A percentile compares a stretch with the other conserved stretches of the same genome.
Evolutionary conservation across 1,140 invertebrate species (phyloP).

Genomic region (Popillia japonica): DNA sequence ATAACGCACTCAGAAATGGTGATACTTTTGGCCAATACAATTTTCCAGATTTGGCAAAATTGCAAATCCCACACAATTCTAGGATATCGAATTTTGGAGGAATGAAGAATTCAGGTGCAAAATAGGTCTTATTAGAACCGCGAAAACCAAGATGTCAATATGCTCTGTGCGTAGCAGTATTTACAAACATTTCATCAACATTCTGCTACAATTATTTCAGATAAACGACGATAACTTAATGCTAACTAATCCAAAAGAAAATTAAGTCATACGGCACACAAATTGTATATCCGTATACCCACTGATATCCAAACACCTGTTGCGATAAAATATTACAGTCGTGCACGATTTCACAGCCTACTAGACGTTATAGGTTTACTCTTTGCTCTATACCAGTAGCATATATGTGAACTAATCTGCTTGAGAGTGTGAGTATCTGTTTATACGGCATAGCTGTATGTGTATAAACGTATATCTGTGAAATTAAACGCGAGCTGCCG

Average conservation of each 20-base stretch:
- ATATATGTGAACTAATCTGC: neutral
- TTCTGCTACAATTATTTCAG: neutral
- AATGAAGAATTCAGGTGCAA: too few relatives aligned
- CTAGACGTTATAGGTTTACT: neutral
- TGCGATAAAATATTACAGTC: slow-evolving; percentile 4
- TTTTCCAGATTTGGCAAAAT: too few relatives aligned
- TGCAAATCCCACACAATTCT: too few relatives aligned
- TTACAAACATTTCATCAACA: too few relatives aligned
- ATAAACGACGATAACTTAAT: neutral
- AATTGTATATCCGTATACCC: slow-evolving; percentile 11
- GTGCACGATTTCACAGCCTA: neutral
- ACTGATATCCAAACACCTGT: slow-evolving; percentile 16
- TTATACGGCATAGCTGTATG: neutral
- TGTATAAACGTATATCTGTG: slow-evolving; percentile 24
- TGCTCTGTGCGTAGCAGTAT: too few relatives aligned
- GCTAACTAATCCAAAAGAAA: neutral
- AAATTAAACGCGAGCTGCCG: slow-evolving; percentile 10
- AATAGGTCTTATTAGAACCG: too few relatives aligned
- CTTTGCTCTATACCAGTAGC: neutral
- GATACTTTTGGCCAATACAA: too few relatives aligned
- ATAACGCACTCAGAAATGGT: too few relatives aligned
- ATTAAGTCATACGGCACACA: neutral
- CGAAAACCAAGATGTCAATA: too few relatives aligned
- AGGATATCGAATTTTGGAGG: too few relatives aligned
- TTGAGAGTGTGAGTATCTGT: neutral